Evolutionary conservation across 2,113 vertebrate genomes (phyloP), one percentile per base, ranked within the genome.

Genomic region (Saccopteryx bilineata): DNA sequence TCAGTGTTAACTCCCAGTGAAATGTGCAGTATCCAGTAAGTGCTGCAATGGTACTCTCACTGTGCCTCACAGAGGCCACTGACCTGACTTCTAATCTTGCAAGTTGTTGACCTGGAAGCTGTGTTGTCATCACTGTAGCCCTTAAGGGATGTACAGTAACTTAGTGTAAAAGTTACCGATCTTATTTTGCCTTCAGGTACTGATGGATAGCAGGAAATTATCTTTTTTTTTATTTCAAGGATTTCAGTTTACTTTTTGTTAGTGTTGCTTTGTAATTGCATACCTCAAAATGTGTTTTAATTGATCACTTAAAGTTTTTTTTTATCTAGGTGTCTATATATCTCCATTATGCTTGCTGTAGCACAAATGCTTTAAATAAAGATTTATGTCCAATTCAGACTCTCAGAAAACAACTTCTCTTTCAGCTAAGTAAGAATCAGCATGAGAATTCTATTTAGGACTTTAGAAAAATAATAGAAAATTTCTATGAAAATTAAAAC

Each of bases 321-420:
- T 97, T 31, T 7, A 63, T 88, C n/a, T 15, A 93, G 54, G 15
- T 92, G 96, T 75, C 26, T 93, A 96, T 94, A 91, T 91, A 71
- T 96, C 94, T 97, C 68, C 2, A 80, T 91, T 95, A 94, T 69
- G 28, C 4, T 91, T 91, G 58, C 17, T 83, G 89, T 83, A 94
- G 7, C 58, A 92, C 28, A 94, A 12, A 60, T 91, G 14, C 28
- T 89, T 94, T 87, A 90, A 97, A 91, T 39, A 69, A 95, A 95
- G 12, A 88, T 85, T 86, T 46, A 79, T 76, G 23, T 92, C 52
- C 0, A 78, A 21, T 96, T 97, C 82, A 56, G 69, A 95, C 31
- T 56, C 68, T n/a, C 50, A 82, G 94, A 95, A 71, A 96, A 97
- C 63, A 7, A 87, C 7, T 68, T 82, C 71, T 58, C 76, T 72